These are phyloP conservation scores for Sorex fumeus DNA, from an alignment of 2,113 vertebrate genomes.

Conservation along the genomic window DNA sequence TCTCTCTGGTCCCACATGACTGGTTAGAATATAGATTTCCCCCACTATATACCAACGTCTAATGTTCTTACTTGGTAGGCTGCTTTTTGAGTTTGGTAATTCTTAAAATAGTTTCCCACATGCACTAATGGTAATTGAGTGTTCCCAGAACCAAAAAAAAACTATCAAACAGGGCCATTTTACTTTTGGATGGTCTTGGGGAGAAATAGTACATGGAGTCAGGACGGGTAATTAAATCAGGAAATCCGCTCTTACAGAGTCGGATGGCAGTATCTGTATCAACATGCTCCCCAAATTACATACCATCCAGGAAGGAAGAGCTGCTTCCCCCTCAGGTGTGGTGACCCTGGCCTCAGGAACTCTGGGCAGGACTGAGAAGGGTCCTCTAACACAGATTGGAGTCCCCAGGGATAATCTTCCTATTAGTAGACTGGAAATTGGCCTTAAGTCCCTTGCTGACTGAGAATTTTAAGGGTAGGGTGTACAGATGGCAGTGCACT, in stretches of 20 bases:
- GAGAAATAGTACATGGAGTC: neutral
- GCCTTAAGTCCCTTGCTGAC: too few relatives aligned
- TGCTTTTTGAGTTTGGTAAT: neutral
- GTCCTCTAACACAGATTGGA: neutral
- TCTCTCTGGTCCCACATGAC: neutral
- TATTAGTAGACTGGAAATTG: neutral
- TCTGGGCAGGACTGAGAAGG: neutral
- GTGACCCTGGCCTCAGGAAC: neutral
- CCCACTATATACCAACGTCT: neutral
- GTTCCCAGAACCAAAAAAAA: neutral
- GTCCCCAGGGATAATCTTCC: neutral
- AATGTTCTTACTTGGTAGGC: neutral
- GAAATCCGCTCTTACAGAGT: slow-evolving; percentile 1
- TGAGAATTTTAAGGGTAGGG: too few relatives aligned
- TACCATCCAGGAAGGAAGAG: slow-evolving; percentile 11
- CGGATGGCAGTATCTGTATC: slow-evolving; percentile 1
- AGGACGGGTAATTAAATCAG: slow-evolving; percentile 17
- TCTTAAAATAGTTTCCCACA: neutral
- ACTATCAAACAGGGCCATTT: neutral
- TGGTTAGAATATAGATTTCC: neutral
- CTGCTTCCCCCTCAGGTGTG: slow-evolving; percentile 36
- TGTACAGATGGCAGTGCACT: too few relatives aligned
- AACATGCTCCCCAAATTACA: neutral
- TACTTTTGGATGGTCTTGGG: neutral
- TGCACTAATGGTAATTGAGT: neutral